Conservation (phyloP, 2,113 vertebrate genomes). For the Cephalopholis sonnerati region DNA sequence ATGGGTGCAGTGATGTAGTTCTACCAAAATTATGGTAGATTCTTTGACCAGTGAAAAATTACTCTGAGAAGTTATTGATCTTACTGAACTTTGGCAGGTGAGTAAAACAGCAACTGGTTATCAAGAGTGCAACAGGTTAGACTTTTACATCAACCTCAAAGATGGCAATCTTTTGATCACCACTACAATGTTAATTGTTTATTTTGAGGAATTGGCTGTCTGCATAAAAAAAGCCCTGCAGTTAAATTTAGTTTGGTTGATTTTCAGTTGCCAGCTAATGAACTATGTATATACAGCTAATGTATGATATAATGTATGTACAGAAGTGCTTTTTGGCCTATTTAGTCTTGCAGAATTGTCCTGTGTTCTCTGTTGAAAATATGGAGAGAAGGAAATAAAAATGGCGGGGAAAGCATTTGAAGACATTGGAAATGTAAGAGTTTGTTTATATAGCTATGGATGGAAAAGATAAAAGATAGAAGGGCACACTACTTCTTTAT, state of each 20-base stretch:
- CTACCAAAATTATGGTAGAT: not conserved
- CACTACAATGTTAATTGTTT: not conserved
- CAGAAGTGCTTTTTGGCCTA: not conserved
- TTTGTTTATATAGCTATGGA: not conserved
- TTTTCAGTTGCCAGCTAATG: not conserved
- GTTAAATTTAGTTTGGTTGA: not conserved
- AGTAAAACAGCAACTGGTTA: not conserved
- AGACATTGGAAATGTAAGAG: not conserved
- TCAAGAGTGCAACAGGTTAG: not conserved
- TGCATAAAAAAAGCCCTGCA: not conserved
- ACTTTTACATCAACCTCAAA: not conserved
- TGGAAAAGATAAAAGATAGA: not conserved
- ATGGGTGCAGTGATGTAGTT: not conserved
- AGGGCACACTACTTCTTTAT: no score
- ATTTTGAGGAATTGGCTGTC: not conserved
- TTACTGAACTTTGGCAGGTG: not conserved
- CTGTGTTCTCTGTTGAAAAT: not conserved
- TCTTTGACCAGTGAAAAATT: not conserved
- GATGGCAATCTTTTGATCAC: not conserved
- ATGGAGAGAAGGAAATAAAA: not conserved
- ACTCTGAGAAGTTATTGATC: not conserved
- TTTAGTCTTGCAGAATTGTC: not conserved
- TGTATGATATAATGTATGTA: not conserved
- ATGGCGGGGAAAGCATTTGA: not conserved
- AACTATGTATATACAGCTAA: not conserved